These are phyloP conservation scores for Phataginus tricuspis DNA, from an alignment of 2,797 vertebrate species.

Conservation along the genomic window DNA sequence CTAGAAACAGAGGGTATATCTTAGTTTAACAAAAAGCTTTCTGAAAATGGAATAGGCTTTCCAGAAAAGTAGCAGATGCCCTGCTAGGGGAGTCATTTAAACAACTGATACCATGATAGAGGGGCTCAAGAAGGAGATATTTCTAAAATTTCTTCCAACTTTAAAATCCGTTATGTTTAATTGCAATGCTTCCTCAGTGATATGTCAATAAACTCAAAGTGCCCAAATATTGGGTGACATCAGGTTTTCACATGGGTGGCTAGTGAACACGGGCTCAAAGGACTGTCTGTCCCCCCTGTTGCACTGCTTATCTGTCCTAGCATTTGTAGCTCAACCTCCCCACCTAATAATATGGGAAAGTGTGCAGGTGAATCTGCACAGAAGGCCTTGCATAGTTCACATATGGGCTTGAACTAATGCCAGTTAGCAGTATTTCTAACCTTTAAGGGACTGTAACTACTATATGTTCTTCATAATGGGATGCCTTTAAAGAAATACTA, in stretches of 20 bases:
- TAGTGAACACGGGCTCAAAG: not conserved
- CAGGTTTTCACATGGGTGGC: not conserved
- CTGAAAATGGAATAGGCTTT: not conserved
- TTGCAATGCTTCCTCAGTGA: not conserved
- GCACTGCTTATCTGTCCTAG: not conserved
- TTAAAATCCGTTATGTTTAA: not conserved
- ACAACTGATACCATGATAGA: not conserved
- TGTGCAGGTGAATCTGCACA: not conserved
- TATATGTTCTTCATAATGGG: slow-evolving; percentile 25
- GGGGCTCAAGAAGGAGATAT: not conserved
- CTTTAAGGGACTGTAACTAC: not conserved
- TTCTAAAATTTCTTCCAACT: not conserved
- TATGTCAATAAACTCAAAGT: not conserved
- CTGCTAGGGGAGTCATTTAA: not conserved
- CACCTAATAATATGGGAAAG: not conserved
- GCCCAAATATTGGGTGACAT: not conserved
- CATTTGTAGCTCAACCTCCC: not conserved
- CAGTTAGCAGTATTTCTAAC: slow-evolving; percentile 45
- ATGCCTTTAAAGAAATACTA: slow-evolving; percentile 67
- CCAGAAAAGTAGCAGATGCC: not conserved
- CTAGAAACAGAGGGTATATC: not conserved
- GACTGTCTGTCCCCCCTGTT: not conserved
- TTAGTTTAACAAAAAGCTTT: slow-evolving; percentile 9
- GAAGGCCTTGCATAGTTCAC: not conserved
- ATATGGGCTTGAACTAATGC: not conserved